Base-by-base conservation (phyloP, 2,888 invertebrate genomes). In the Choristoneura rosaceana region DNA sequence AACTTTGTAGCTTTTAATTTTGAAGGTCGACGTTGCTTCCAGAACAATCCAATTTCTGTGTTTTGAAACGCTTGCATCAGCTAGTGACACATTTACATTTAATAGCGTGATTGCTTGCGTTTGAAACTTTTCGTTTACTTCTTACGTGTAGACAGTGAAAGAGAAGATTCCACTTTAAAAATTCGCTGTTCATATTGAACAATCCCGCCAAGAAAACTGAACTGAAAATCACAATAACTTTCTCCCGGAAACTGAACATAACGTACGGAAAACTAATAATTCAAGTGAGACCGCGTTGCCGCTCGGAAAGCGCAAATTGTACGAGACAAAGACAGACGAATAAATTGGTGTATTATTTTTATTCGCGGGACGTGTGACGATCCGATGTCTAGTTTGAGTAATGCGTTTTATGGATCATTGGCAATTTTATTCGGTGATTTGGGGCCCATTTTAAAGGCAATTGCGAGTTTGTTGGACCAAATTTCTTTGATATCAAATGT, bases 371-470 rank as follows among this genome's bases (percentile, higher is more conserved):
- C 81, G 81, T 84, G 83, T 85, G 87, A 87, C 81, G 80, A 80
- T 78, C 80, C 76, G 74, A 76, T 76, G 79, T 81, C 78, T 75
- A 73, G 77, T 83, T 78, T 84, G 82, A 85, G 82, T 82, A 80
- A 86, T 86, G 81, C 78, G 77, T 82, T 87, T 82, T 85, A 84
- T 84, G 81, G 80, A 82, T 84, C 85, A 83, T 83, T 82, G 80
- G 81, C 80, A 78, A 81, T 85, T 84, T 84, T 83, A 79, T 81
- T 81, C 76, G 74, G 61, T 52, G 63, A 64, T 41, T 62, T 74
- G 61, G 64, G 69, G 67, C 71, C 64, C 33, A 59, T 66, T 67
- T 58, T 59, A 55, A 52, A 63, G 47, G 55, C 67, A 17, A 63
- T 25, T 7, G 71, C 71, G 71, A n/a, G 8, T 8, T 10, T 47